Evolutionary conservation across 1,140 invertebrate species (phyloP).

Genomic region (Conus ventricosus): DNA sequence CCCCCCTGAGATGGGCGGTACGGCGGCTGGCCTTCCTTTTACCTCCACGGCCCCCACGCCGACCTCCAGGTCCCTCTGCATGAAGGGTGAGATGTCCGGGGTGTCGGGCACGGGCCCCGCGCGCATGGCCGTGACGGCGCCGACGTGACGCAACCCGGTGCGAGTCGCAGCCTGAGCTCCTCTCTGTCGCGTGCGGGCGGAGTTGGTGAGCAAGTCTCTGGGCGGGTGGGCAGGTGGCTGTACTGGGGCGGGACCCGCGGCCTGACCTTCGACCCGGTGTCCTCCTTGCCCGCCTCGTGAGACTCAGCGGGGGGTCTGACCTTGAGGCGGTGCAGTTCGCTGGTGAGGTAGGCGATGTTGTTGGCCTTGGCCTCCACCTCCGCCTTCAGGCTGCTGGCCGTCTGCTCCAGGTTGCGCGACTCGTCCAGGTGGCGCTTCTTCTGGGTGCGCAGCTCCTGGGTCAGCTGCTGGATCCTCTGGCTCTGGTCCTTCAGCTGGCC

Average conservation of each 20-base stretch:
- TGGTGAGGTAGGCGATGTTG: conserved; percentile 64
- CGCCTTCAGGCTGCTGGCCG: conserved; percentile 52
- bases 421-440: conserved; percentile 43
- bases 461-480: conserved; percentile 18
- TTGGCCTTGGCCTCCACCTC: conserved; percentile 64
- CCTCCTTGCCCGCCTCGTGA: too few species aligned
- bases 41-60: background rate
- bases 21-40: conserved; percentile 44
- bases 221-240: conserved; percentile 39
- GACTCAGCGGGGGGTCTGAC: background rate
- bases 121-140: conserved; percentile 17
- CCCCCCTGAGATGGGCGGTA: conserved; percentile 54
- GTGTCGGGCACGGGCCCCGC: background rate
- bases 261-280: conserved; percentile 37
- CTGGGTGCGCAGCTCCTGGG: conserved; percentile 22
- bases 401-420: conserved; percentile 35
- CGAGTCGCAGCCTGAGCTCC: background rate
- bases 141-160: background rate
- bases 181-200: conserved; percentile 38
- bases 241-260: conserved; percentile 43
- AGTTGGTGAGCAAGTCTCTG: conserved; percentile 37
- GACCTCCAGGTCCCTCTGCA: conserved; percentile 37
- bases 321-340: conserved; percentile 63
- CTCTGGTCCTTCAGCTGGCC: conserved; percentile 37
- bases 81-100: conserved; percentile 54